Evolutionary conservation across 2,113 vertebrate genomes (phyloP).

Genomic region (Cephalophus harveyi): DNA sequence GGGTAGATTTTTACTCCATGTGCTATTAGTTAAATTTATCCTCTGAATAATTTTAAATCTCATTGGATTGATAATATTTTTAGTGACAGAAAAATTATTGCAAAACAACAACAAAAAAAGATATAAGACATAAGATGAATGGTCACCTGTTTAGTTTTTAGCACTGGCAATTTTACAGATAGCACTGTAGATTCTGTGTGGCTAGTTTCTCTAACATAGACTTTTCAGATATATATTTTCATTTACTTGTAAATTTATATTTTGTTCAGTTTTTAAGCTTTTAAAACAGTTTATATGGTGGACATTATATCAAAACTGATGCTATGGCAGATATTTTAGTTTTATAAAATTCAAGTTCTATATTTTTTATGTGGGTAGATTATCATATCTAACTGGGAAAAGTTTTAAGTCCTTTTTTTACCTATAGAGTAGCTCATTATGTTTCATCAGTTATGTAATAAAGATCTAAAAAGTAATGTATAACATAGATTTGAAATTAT

Average conservation of each 20-base stretch:
- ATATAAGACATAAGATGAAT: background rate
- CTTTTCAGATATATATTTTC: background rate
- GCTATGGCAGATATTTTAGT: background rate
- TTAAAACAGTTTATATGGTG: background rate
- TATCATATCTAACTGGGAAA: background rate
- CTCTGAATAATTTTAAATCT: slow-evolving; percentile 46
- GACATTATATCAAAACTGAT: background rate
- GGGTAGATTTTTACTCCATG: slow-evolving; percentile 29
- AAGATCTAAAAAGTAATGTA: background rate
- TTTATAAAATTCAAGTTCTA: background rate
- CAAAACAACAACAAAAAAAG: background rate
- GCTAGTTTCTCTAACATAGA: background rate
- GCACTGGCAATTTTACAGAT: background rate
- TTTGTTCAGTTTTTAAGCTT: background rate
- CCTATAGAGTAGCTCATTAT: background rate
- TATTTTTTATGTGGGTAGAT: background rate
- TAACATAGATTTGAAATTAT: background rate
- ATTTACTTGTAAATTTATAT: background rate
- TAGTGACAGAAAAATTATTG: slow-evolving; percentile 15
- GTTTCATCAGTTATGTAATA: background rate
- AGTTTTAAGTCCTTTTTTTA: background rate
- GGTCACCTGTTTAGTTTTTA: background rate
- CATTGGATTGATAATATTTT: slow-evolving; percentile 28
- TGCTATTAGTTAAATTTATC: slow-evolving; percentile 47
- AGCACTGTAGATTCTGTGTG: background rate